Conservation (phyloP, 1,140 invertebrate genomes). For the Conus ventricosus region DNA sequence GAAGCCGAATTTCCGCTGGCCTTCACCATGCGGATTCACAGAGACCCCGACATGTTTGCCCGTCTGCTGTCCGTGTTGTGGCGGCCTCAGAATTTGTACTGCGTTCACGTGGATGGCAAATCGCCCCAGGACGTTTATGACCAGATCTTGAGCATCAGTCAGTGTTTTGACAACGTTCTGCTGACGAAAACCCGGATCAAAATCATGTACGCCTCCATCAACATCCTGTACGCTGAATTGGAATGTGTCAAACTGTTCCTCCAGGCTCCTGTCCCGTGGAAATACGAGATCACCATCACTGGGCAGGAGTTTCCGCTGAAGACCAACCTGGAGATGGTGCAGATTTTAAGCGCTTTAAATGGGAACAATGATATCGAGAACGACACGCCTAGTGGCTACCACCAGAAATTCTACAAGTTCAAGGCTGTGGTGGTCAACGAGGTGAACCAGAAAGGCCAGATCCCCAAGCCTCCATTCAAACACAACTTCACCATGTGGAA, state of each 20-base stretch:
- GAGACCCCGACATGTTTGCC: conserved; percentile 50
- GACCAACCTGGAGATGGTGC: conserved; percentile 66
- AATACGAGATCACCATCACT: conserved; percentile 60
- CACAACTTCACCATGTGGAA: neutral
- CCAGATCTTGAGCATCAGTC: conserved; percentile 29
- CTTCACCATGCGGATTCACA: conserved; percentile 50
- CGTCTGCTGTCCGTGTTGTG: conserved; percentile 57
- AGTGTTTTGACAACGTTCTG: conserved; percentile 41
- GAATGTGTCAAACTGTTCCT: conserved; percentile 35
- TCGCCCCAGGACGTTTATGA: conserved; percentile 23
- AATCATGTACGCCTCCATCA: conserved; percentile 26
- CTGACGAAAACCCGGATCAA: neutral
- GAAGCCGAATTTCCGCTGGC: conserved; percentile 53
- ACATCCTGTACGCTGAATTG: conserved; percentile 36
- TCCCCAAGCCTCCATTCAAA: neutral
- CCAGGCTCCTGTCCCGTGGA: conserved; percentile 44
- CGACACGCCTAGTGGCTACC: neutral
- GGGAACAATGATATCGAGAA: conserved; percentile 65
- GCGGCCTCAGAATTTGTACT: conserved; percentile 62
- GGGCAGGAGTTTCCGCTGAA: conserved; percentile 70
- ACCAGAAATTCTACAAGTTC: neutral
- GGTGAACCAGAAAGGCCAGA: too few species aligned
- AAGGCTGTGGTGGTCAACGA: neutral
- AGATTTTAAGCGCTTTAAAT: conserved; percentile 59
- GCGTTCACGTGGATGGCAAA: conserved; percentile 60